These are phyloP conservation scores for Allygus modestus DNA, from an alignment of 2,888 invertebrate species.

Conservation along the genomic window DNA sequence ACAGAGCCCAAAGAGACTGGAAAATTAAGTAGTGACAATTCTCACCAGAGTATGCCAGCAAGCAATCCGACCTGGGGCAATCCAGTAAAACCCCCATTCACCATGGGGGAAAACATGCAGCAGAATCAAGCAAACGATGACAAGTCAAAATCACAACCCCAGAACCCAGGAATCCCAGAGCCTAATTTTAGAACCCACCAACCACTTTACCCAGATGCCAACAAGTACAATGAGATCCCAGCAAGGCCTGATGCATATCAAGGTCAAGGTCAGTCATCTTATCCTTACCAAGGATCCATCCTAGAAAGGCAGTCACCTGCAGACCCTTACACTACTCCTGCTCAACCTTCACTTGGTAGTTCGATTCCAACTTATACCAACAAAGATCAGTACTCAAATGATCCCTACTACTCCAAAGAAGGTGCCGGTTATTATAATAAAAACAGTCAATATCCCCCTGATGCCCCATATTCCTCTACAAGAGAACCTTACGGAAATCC, in stretches of 20 bases:
- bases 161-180: background rate
- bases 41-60: background rate
- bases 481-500: slow-evolving; percentile 8
- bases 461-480: background rate
- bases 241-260: background rate
- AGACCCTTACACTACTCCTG: background rate
- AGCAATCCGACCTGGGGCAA: background rate
- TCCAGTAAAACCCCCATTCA: background rate
- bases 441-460: background rate
- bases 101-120: background rate
- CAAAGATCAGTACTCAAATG: slow-evolving; percentile 25
- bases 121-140: background rate
- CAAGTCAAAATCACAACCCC: background rate
- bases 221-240: background rate
- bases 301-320: background rate
- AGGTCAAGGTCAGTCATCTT: background rate
- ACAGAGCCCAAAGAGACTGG: background rate
- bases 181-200: background rate
- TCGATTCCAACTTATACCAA: background rate
- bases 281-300: background rate
- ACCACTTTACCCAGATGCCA: background rate
- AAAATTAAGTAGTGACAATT: background rate
- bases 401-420: background rate
- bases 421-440: slow-evolving; percentile 14
- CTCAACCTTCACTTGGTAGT: background rate